Conservation (phyloP, 2,888 invertebrate genomes). For the Lepidochrysops patricia region DNA sequence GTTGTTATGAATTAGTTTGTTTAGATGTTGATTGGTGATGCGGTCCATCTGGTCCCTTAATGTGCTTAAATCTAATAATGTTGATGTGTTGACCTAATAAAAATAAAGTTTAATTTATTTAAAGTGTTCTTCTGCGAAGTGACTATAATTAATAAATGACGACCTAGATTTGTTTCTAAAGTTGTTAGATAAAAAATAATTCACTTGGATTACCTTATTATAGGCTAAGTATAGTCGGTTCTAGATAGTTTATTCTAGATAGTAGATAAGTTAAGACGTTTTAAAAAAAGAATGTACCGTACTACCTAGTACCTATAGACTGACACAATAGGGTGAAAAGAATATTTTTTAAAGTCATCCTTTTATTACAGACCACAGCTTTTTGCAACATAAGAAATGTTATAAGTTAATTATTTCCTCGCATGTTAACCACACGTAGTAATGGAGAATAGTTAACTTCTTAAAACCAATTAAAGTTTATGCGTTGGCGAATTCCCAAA, state of each 20-base stretch:
- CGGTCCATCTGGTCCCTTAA: not conserved
- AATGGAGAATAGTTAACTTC: not conserved
- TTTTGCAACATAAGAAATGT: too few species aligned
- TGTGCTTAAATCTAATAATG: not conserved
- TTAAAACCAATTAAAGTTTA: constrained; percentile 12
- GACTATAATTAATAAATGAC: not conserved
- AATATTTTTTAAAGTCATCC: too few species aligned
- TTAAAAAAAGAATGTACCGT: too few species aligned
- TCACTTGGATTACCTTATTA: too few species aligned
- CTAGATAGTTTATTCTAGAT: too few species aligned
- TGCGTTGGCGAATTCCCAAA: constrained; percentile 3
- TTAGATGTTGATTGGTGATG: not conserved
- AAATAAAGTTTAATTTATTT: not conserved
- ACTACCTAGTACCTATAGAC: too few species aligned
- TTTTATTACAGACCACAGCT: too few species aligned
- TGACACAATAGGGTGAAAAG: too few species aligned
- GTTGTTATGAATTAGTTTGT: not conserved
- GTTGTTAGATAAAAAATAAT: not conserved
- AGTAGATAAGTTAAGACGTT: too few species aligned
- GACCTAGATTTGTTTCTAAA: not conserved
- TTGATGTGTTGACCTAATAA: constrained; percentile 1
- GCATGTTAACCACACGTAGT: not conserved
- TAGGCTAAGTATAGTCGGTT: too few species aligned
- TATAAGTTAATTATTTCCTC: not conserved
- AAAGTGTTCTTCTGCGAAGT: not conserved